These are phyloP conservation scores for Todiramphus chloris DNA, from an alignment of 2,113 vertebrate species.

Conservation along the genomic window DNA sequence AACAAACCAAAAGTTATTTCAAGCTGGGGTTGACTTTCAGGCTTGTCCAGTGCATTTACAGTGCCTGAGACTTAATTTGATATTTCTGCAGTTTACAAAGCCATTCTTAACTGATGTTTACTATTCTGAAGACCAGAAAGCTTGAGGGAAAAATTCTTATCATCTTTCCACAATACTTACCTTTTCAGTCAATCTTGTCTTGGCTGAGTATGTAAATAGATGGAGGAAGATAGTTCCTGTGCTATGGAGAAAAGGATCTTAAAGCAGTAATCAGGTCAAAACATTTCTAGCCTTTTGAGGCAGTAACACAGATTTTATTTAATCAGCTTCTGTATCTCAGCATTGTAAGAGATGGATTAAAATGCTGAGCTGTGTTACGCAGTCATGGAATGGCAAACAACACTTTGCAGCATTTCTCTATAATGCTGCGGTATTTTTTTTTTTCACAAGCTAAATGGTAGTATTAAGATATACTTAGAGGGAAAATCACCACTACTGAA, in stretches of 20 bases:
- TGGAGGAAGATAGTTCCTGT: not conserved
- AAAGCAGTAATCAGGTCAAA: not conserved
- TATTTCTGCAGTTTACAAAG: not conserved
- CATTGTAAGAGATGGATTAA: not conserved
- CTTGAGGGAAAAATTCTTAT: not conserved
- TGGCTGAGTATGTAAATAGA: not conserved
- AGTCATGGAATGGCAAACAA: not conserved
- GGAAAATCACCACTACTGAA: not conserved
- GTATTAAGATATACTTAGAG: not conserved
- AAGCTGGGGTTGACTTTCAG: not conserved
- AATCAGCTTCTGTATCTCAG: not conserved
- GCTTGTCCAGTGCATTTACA: not conserved
- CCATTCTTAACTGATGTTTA: not conserved
- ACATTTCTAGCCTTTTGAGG: not conserved
- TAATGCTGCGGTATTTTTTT: not conserved
- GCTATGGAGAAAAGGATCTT: not conserved
- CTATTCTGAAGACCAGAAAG: not conserved
- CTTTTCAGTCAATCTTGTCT: not conserved
- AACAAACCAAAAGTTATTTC: not conserved
- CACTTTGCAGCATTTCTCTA: not conserved
- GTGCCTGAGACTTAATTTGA: not conserved
- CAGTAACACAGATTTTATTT: not conserved
- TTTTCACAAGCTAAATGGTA: not conserved
- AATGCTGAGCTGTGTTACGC: not conserved
- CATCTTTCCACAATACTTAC: not conserved